These are phyloP conservation scores for Sitodiplosis mosellana DNA, from an alignment of 1,140 invertebrate species.

Conservation along the genomic window DNA sequence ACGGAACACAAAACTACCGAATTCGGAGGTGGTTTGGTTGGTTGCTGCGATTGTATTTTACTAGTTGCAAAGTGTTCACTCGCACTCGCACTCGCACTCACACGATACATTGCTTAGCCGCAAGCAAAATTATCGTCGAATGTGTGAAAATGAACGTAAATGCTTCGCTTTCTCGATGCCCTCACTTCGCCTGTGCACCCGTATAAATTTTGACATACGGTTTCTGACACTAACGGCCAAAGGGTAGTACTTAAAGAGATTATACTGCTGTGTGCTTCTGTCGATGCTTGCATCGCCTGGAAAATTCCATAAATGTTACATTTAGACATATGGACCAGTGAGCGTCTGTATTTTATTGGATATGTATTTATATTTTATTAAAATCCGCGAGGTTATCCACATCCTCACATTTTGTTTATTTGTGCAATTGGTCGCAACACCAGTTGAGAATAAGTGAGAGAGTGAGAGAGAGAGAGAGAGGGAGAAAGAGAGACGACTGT, in stretches of 20 bases:
- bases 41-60: too few relatives aligned
- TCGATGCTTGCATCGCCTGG: neutral
- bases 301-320: neutral
- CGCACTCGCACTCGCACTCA: too few relatives aligned
- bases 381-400: neutral
- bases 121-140: neutral
- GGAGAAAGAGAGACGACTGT: too few relatives aligned
- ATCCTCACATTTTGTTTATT: neutral
- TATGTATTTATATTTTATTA: neutral
- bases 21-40: too few relatives aligned
- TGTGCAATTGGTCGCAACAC: too few relatives aligned
- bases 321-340: neutral
- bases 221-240: constrained; percentile 2
- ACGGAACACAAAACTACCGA: too few relatives aligned
- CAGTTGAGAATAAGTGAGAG: too few relatives aligned
- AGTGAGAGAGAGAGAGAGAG: too few relatives aligned
- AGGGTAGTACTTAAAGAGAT: constrained; percentile 1
- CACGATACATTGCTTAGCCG: too few relatives aligned
- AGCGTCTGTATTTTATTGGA: neutral
- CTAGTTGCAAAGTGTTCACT: too few relatives aligned
- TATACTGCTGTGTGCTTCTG: neutral
- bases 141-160: neutral
- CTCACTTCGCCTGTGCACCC: too few relatives aligned
- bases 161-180: too few relatives aligned
- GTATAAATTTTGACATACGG: neutral